phyloP scores from a whole-genome alignment of 2,797 vertebrate genomes.

The Sciaenops ocellatus region DNA sequence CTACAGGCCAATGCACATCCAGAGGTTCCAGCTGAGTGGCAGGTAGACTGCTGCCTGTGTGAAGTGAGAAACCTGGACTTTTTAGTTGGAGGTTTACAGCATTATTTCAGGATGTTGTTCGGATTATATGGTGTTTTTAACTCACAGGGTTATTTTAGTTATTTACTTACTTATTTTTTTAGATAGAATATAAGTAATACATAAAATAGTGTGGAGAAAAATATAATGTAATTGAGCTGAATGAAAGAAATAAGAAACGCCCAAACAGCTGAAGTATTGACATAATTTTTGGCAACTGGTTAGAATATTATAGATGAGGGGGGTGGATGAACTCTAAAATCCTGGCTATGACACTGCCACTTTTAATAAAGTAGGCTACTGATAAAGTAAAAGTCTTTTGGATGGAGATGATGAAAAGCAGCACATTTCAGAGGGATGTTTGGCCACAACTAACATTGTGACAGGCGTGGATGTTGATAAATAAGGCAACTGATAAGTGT shows the following conservation, averaged over 20 bases:
- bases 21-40: conserved; percentile 51
- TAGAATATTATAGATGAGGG: not conserved
- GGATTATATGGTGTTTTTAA: not conserved
- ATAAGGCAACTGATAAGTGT: not conserved
- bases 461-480: not conserved
- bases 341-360: not conserved
- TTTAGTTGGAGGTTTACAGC: not conserved
- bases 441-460: not conserved
- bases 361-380: not conserved
- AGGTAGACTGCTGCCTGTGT: conserved; percentile 25
- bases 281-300: not conserved
- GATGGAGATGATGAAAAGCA: not conserved
- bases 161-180: not conserved
- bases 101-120: not conserved
- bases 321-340: not conserved
- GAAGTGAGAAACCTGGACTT: not conserved
- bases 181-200: not conserved
- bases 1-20: conserved; percentile 59
- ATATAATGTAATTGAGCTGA: not conserved
- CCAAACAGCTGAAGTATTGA: not conserved
- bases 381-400: not conserved
- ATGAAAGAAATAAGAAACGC: not conserved
- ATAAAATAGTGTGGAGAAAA: not conserved
- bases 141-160: not conserved
- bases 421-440: not conserved